Percentiles rank a stretch among this genome's conserved stretches.
Conservation (phyloP, 2,888 invertebrate species). For the Acleris holmiana region DNA sequence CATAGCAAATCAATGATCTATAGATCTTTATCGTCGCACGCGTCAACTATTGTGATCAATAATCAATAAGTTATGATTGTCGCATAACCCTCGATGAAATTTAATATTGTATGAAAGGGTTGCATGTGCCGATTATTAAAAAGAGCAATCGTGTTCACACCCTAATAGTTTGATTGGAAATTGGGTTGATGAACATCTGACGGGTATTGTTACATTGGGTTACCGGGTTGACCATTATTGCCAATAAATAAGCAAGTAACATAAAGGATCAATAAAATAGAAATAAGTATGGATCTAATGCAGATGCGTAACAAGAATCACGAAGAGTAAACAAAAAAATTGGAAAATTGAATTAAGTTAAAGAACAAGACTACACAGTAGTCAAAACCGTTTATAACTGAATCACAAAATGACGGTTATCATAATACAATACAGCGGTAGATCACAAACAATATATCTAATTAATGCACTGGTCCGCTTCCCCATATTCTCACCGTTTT, state of each 20-base stretch:
- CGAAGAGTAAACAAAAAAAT: not conserved
- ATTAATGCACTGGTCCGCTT: constrained; percentile 67
- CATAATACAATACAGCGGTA: constrained; percentile 45
- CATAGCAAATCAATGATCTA: constrained; percentile 60
- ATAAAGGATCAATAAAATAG: not conserved
- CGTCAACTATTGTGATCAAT: constrained; percentile 64
- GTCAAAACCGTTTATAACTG: not conserved
- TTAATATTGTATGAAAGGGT: constrained; percentile 73
- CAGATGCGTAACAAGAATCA: not conserved
- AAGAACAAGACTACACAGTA: not conserved
- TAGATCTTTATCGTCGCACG: constrained; percentile 63
- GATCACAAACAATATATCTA: constrained; percentile 52
- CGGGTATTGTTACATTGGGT: constrained; percentile 38
- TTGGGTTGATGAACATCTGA: constrained; percentile 40
- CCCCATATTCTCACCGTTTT: constrained; percentile 78
- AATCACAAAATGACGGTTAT: constrained; percentile 19
- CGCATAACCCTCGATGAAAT: constrained; percentile 65
- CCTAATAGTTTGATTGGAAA: constrained; percentile 48
- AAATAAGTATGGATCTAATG: not conserved
- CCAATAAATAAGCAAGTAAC: not conserved
- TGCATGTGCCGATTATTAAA: constrained; percentile 47
- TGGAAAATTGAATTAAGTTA: not conserved
- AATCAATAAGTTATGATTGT: constrained; percentile 65
- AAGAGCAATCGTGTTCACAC: constrained; percentile 55
- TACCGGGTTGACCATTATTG: constrained; percentile 23